phyloP scores from a whole-genome alignment of 37 sponge, comb jelly and placozoan species.

The Crambe crambe region DNA sequence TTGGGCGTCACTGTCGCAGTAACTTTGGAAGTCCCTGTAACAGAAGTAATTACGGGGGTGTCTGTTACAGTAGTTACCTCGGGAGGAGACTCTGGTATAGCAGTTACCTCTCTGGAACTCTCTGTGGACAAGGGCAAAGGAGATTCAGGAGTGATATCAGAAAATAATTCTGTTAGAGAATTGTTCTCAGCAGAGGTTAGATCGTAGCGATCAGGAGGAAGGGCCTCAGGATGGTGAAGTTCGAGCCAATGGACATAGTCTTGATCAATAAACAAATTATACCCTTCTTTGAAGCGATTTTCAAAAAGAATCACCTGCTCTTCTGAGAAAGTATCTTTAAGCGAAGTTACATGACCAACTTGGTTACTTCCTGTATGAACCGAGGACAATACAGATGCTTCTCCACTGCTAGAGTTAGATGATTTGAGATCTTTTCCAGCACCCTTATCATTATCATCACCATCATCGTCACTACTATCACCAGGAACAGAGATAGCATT shows the following conservation, averaged over 20 bases:
- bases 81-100: not conserved
- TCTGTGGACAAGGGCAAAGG: not conserved
- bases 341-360: too few relatives aligned
- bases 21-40: not conserved
- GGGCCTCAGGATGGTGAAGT: not conserved
- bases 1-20: not conserved
- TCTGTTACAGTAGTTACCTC: not conserved
- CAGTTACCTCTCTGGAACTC: not conserved
- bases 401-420: too few relatives aligned
- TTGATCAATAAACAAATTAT: not conserved
- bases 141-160: not conserved
- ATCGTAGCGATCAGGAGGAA: not conserved
- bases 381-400: too few relatives aligned
- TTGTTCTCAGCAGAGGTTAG: not conserved
- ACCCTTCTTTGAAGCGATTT: not conserved
- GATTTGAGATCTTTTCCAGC: not conserved
- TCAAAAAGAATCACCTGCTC: conserved; percentile 7
- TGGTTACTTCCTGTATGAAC: too few relatives aligned
- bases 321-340: not conserved
- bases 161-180: not conserved
- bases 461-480: not conserved
- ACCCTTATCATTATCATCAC: not conserved
- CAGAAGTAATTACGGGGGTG: not conserved
- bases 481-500: conserved; percentile 15
- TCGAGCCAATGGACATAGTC: not conserved